These are phyloP conservation scores for Phania funesta DNA, from an alignment of 2,888 invertebrate genomes.

Conservation along the genomic window DNA sequence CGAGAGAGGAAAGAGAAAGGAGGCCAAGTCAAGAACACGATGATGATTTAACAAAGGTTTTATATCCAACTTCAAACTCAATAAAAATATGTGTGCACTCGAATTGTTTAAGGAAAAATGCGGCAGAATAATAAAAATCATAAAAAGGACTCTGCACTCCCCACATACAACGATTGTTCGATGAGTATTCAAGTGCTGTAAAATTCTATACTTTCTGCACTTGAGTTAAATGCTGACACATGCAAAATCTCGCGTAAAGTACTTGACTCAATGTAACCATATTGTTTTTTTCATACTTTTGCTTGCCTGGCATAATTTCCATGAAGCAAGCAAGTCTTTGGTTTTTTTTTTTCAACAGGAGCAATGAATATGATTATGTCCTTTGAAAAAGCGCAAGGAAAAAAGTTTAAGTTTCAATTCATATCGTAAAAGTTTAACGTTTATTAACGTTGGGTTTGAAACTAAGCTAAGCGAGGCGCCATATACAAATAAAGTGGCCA, in stretches of 20 bases:
- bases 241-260: conserved; percentile 29
- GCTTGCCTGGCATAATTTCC: too few relatives aligned
- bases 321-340: too few relatives aligned
- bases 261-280: conserved; percentile 35
- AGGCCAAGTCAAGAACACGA: conserved; percentile 16
- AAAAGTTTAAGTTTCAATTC: too few relatives aligned
- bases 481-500: too few relatives aligned
- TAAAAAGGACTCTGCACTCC: background rate
- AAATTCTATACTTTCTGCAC: conserved; percentile 9
- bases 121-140: background rate
- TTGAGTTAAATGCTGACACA: conserved; percentile 59
- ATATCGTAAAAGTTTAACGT: too few relatives aligned
- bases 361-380: background rate
- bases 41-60: conserved; percentile 32
- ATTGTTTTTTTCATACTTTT: background rate
- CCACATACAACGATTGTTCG: background rate
- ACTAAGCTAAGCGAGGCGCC: too few relatives aligned
- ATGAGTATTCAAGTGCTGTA: conserved; percentile 4
- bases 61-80: conserved; percentile 22
- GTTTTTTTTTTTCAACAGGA: background rate
- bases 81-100: background rate
- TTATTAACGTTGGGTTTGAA: too few relatives aligned
- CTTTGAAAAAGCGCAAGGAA: too few relatives aligned
- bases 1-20: background rate
- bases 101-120: conserved; percentile 9